Base-by-base conservation (phyloP, 2,797 vertebrate genomes). In the Pseudochaenichthys georgianus region DNA sequence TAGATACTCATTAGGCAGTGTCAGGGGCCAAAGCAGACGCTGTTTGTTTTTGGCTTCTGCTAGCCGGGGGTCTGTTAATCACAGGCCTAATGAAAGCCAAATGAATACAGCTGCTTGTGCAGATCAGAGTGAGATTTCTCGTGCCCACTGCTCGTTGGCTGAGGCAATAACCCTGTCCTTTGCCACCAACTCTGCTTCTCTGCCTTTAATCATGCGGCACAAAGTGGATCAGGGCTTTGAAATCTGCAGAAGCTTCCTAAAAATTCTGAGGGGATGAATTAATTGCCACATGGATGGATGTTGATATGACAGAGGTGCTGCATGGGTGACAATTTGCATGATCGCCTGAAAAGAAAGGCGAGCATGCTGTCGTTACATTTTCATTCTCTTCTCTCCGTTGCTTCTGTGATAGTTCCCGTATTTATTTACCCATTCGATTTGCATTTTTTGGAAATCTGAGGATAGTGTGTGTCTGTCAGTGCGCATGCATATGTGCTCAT, bases 81-180 rank as follows among this genome's bases (percentile, higher is more conserved):
- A 81, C 73, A 82, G 66, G 69, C 69, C 77, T 89, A 90, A 94
- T 92, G 84, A 88, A 91, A 92, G 85, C 79, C 88, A 88, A 89
- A 92, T 90, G 70, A 93, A 92, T 84, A 81, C 86, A 91, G 87
- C 88, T 90, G 84, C 84, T 89, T 87, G 82, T 4, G 16, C 86
- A 85, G 82, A 93, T 89, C 89, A 77, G 43, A 80, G 66, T 67
- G 74, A 43, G 75, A 89, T 82, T 81, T 83, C 58, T 85, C 31
- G 53, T 73, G 80, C 81, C 84, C 76, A 73, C 69, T 81, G 79
- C 81, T 76, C 47, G 48, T 53, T 78, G 62, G 80, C 81, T 59
- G 67, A 82, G 77, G 73, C 77, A 59, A 21, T 89, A 79, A 83
- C 85, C 85, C 78, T 10, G 57, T 80, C 64, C 67, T 82, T 68